These are phyloP conservation scores for Coracias cyanogaster DNA, from an alignment of 2,797 vertebrate genomes.

Conservation along the genomic window DNA sequence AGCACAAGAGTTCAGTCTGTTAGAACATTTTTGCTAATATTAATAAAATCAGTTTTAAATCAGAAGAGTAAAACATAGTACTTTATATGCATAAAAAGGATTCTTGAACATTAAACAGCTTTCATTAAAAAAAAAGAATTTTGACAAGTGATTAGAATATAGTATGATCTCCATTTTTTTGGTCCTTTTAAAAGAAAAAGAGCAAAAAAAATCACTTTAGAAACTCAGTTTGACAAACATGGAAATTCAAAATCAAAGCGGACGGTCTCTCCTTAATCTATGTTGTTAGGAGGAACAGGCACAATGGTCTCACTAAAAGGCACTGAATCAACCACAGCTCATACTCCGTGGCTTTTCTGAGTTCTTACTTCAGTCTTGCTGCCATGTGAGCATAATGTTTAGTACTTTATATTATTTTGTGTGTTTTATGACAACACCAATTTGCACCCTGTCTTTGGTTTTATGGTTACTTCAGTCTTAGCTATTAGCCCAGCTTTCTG, in stretches of 20 bases:
- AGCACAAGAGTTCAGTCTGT: constrained; percentile 38
- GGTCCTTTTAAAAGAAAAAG: background rate
- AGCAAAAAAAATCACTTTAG: background rate
- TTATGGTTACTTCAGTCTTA: background rate
- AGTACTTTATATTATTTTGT: background rate
- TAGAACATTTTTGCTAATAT: constrained; percentile 46
- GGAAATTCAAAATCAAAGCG: constrained; percentile 20
- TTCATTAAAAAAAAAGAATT: constrained; percentile 20
- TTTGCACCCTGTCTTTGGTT: constrained; percentile 7
- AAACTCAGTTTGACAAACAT: constrained; percentile 26
- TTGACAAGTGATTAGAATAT: constrained; percentile 24
- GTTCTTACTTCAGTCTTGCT: background rate
- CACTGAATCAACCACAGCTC: background rate
- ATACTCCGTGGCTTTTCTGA: background rate
- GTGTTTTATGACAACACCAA: background rate
- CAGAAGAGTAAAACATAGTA: background rate
- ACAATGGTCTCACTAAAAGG: background rate
- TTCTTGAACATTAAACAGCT: constrained; percentile 38
- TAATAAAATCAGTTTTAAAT: constrained; percentile 57
- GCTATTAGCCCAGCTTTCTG: background rate
- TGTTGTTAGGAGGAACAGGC: background rate
- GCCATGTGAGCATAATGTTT: background rate
- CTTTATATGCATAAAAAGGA: constrained; percentile 13
- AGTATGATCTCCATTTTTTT: constrained; percentile 7
- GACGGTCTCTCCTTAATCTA: background rate